phyloP scores from a whole-genome alignment of 1,140 invertebrate genomes.

The Cydia fagiglandana region DNA sequence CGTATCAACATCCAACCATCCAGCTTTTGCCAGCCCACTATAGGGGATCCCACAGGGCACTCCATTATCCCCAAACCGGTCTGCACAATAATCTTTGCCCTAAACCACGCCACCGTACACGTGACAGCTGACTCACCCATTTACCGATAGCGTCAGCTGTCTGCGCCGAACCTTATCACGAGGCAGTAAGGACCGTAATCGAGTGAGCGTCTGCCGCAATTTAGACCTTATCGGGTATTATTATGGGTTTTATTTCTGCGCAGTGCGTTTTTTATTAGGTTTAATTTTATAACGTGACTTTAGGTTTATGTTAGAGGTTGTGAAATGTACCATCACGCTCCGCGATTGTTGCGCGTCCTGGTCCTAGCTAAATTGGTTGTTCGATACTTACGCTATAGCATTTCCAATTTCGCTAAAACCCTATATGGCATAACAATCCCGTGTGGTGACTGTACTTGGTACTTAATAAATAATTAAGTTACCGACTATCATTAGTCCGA shows the following conservation, averaged over 20 bases:
- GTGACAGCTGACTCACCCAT: slow-evolving; percentile 32
- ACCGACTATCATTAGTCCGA: neutral
- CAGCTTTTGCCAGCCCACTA: no score
- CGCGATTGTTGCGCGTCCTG: no score
- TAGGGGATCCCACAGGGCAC: neutral
- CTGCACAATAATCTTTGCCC: slow-evolving; percentile 19
- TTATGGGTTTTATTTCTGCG: slow-evolving; percentile 24
- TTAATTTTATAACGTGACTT: slow-evolving; percentile 9
- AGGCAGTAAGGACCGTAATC: neutral
- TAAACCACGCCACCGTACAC: slow-evolving; percentile 24
- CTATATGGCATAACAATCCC: no score
- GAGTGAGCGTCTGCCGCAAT: neutral
- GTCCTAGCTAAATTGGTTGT: no score
- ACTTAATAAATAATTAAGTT: neutral
- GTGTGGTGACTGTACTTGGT: no score
- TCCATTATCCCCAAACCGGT: slow-evolving; percentile 1
- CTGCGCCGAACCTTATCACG: neutral
- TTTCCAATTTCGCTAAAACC: no score
- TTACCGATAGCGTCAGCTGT: slow-evolving; percentile 30
- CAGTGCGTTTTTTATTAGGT: slow-evolving; percentile 21
- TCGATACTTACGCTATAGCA: no score
- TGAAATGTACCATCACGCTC: no score
- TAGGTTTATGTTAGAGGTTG: neutral
- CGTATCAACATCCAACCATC: no score
- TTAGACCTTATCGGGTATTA: slow-evolving; percentile 19